phyloP scores from a whole-genome alignment of 1,140 invertebrate species.

The Octopus bimaculoides region DNA sequence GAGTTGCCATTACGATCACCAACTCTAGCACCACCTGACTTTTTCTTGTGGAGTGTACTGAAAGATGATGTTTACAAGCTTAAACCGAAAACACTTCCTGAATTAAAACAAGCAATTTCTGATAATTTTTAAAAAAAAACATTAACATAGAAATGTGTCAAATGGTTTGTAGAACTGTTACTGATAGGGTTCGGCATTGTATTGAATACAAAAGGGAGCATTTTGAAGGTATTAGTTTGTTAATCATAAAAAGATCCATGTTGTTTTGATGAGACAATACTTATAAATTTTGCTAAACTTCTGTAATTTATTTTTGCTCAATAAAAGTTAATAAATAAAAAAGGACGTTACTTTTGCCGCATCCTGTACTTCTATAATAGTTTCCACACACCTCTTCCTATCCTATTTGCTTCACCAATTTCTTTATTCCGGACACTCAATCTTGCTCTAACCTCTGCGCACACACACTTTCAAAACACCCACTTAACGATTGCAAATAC shows the following conservation, averaged over 20 bases:
- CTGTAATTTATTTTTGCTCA: constrained; percentile 2
- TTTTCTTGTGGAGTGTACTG: constrained; percentile 7
- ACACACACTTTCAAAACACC: too few relatives aligned
- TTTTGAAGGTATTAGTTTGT: background rate
- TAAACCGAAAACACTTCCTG: background rate
- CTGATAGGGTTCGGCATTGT: background rate
- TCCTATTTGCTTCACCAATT: too few relatives aligned
- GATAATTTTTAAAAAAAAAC: background rate
- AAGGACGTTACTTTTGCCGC: constrained; percentile 6
- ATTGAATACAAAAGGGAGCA: background rate
- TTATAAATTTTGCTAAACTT: background rate
- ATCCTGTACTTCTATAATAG: background rate
- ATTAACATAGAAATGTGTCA: constrained; percentile 5
- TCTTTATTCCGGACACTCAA: too few relatives aligned
- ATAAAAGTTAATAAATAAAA: constrained; percentile 3
- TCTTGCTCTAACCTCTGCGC: too few relatives aligned
- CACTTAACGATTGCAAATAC: too few relatives aligned
- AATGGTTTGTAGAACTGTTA: background rate
- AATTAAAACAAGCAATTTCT: constrained; percentile 5
- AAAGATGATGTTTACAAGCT: background rate
- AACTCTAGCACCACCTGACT: background rate
- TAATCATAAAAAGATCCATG: background rate
- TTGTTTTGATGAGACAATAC: constrained; percentile 7
- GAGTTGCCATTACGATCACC: constrained; percentile 3
- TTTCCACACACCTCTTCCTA: background rate